phyloP scores from a whole-genome alignment of 2,797 vertebrate species.

The Sarcoramphus papa region DNA sequence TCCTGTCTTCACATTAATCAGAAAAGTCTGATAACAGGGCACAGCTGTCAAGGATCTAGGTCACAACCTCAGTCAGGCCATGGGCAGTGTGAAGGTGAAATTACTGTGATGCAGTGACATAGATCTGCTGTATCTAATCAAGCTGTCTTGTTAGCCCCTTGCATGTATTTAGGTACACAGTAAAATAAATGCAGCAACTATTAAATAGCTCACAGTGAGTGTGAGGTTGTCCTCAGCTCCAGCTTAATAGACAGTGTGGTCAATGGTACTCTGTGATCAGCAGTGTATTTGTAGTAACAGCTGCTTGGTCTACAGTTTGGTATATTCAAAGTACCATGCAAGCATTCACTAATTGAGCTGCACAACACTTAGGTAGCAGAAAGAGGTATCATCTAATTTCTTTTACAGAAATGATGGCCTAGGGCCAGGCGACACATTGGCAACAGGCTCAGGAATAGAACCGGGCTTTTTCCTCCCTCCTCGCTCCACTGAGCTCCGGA shows the following conservation, averaged over 20 bases:
- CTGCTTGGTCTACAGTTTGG: neutral
- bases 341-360: neutral
- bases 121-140: neutral
- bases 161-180: neutral
- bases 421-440: neutral
- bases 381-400: neutral
- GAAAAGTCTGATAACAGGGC: neutral
- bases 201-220: neutral
- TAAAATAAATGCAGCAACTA: neutral
- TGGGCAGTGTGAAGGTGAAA: neutral
- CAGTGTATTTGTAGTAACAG: conserved; percentile 1
- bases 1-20: neutral
- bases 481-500: fast-evolving
- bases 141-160: neutral
- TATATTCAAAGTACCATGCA: neutral
- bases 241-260: neutral
- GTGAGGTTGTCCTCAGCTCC: neutral
- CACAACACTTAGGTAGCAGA: neutral
- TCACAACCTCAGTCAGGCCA: neutral
- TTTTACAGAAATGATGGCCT: neutral
- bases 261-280: neutral
- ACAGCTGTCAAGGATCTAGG: neutral
- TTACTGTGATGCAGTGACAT: neutral
- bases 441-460: neutral
- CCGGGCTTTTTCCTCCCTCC: neutral